Conservation (phyloP, 2,113 vertebrate species). For the Calyptomena viridis region DNA sequence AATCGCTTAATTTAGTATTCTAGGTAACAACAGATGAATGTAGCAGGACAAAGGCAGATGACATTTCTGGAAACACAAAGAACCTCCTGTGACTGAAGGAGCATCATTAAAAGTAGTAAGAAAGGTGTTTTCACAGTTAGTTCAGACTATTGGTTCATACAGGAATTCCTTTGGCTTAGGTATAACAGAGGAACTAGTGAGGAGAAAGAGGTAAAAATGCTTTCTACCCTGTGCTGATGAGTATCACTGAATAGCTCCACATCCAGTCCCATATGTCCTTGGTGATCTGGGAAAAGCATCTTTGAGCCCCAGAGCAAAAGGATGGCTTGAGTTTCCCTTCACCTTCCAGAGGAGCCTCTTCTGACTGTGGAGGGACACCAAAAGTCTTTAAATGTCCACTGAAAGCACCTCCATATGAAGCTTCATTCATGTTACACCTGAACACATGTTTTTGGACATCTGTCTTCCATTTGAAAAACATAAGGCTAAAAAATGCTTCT, state of each 20-base stretch:
- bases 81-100: background rate
- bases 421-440: background rate
- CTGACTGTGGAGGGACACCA: background rate
- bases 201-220: background rate
- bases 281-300: background rate
- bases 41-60: background rate
- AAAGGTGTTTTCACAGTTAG: background rate
- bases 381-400: background rate
- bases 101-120: background rate
- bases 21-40: background rate
- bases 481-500: slow-evolving; percentile 22
- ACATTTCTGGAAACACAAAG: background rate
- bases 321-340: background rate
- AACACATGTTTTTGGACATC: slow-evolving; percentile 2
- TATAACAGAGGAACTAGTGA: background rate
- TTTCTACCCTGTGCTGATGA: background rate
- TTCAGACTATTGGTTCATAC: background rate
- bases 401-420: background rate
- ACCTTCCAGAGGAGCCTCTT: background rate
- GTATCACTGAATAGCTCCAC: background rate
- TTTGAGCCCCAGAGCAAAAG: background rate
- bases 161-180: background rate
- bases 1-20: background rate
- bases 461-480: slow-evolving; percentile 25
- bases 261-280: background rate